Base-by-base conservation (phyloP, 2,888 invertebrate species). In the Dyspetes luteomarginatus region DNA sequence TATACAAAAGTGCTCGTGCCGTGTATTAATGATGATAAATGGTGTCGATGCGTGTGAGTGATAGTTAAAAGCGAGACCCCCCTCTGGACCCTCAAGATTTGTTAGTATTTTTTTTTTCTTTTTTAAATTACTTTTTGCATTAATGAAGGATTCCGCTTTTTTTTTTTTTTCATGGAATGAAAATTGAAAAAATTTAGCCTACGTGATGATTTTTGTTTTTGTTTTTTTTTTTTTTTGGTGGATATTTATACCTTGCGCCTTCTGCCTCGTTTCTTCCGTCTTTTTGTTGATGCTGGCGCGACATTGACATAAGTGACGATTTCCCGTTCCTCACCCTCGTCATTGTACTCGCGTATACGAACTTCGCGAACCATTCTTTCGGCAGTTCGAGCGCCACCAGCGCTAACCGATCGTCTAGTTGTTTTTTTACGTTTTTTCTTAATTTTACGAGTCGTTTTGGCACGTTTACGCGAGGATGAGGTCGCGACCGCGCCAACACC, bases 171-270 rank as follows among this genome's bases (percentile, higher is more conserved):
- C 50, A 48, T 48, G 48, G 19, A 19, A 48, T 0, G 4, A 17
- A 17, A 7, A 48, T 4, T 48, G 17, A 48, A 7, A 12, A 12
- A 36, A 36, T 12, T 48, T 48, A 48, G 48, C 24, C 17, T 48
- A 48, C 4, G 45, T 48, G 45, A 48, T 22, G 45, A 41, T 41
- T 64, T 4, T 36, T 48, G n/a, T 67, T 50, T 22, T 24, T 45
- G 48, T 36, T 26, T n/a, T 58, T 36, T 28, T 43, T 71, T 7
- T 60, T 50, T 45, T 72, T 72, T 55, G 56, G 50, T 36, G 81
- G 78, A 69, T 84, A 81, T 85, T 83, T 88, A 87, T 91, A 95
- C 94, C 81, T 95, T 95, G 86, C 93, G 93, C 78, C 85, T 91
- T 80, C 85, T 87, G 81, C 92, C 92, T 79, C 93, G 92, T 58